These are phyloP conservation scores for Hippocampus abdominalis DNA, from an alignment of 2,113 vertebrate species.

Conservation along the genomic window DNA sequence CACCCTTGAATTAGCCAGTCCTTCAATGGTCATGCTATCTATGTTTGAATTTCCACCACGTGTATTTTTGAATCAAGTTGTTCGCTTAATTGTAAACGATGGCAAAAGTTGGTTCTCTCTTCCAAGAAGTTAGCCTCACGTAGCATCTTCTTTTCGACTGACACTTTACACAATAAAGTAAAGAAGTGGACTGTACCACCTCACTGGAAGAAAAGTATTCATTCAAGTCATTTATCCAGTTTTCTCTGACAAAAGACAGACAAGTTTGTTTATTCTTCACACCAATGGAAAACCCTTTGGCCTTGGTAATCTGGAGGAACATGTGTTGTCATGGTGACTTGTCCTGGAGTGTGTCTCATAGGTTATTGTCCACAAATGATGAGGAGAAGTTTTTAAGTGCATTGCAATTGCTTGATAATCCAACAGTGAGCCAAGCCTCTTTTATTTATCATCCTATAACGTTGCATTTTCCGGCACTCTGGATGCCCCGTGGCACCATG, in stretches of 20 bases:
- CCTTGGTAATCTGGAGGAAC: background rate
- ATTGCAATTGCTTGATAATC: background rate
- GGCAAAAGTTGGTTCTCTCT: background rate
- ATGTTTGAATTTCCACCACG: too few species aligned
- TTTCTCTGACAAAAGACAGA: background rate
- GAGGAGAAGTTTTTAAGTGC: background rate
- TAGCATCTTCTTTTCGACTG: background rate
- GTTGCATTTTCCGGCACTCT: too few species aligned
- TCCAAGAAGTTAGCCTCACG: background rate
- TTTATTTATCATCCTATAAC: background rate
- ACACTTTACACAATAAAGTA: too few species aligned
- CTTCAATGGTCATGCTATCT: too few species aligned
- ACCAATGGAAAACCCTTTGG: background rate
- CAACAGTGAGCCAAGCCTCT: background rate
- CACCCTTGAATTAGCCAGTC: too few species aligned
- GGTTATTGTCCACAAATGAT: background rate
- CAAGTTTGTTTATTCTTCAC: background rate
- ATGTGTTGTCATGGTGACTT: background rate
- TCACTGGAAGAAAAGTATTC: background rate
- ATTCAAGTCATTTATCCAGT: too few species aligned
- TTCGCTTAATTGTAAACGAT: background rate
- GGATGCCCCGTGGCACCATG: too few species aligned
- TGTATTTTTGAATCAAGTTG: background rate
- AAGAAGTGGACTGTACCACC: too few species aligned
- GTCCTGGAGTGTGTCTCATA: background rate